Evolutionary conservation across 2,113 vertebrate genomes (phyloP).

Genomic region (Alosa alosa): DNA sequence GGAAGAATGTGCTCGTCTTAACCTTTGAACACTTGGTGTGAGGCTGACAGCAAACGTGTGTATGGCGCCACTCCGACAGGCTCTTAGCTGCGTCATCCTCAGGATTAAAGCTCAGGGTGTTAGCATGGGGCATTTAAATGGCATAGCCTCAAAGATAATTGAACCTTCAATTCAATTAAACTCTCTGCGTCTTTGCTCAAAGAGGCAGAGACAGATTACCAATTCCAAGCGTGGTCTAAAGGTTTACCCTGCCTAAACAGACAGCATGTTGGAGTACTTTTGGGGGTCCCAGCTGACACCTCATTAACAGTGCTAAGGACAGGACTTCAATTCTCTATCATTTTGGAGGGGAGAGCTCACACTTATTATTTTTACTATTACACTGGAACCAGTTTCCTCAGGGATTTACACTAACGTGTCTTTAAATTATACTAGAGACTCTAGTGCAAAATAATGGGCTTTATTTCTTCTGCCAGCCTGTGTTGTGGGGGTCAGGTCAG

Average conservation of each 20-base stretch:
- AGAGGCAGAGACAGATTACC: not conserved
- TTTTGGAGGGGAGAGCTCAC: not conserved
- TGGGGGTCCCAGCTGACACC: not conserved
- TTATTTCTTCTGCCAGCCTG: not conserved
- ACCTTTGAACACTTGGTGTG: slow-evolving; percentile 2
- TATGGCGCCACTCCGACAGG: not conserved
- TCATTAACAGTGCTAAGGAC: not conserved
- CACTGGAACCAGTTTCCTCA: not conserved
- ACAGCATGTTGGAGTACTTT: not conserved
- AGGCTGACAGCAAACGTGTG: not conserved
- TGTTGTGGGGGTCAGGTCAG: not conserved
- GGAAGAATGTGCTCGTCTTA: slow-evolving; percentile 7
- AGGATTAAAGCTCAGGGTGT: not conserved
- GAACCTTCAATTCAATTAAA: not conserved
- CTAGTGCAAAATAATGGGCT: slow-evolving; percentile 9
- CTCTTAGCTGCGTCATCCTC: not conserved
- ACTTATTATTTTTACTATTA: not conserved
- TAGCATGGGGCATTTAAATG: not conserved
- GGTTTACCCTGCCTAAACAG: not conserved
- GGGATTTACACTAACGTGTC: not conserved
- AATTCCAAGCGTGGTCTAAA: not conserved
- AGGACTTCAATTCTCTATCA: not conserved
- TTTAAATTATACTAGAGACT: slow-evolving; percentile 7
- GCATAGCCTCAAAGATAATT: not conserved
- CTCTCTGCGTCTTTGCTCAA: not conserved